A percentile compares a stretch with the other conserved stretches of the same genome.
Conservation (phyloP, 2,888 invertebrate genomes). For the Scelioninae gen. 1 region DNA sequence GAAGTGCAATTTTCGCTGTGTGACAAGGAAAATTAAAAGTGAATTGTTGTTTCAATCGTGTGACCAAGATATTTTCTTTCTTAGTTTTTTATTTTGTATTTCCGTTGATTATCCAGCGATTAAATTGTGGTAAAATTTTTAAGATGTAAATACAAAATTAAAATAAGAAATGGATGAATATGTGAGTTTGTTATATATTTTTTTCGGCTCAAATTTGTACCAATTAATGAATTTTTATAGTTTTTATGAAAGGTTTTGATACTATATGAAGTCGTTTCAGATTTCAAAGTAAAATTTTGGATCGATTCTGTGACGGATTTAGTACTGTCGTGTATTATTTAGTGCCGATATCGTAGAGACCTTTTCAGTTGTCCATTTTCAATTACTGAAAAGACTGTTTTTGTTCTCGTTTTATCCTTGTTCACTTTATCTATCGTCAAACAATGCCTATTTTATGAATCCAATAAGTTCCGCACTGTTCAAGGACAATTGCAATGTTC, state of each 20-base stretch:
- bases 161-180: conserved; percentile 9
- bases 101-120: conserved; percentile 27
- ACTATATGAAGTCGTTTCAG: conserved; percentile 20
- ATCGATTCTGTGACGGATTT: conserved; percentile 17
- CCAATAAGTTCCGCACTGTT: too few relatives aligned
- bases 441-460: conserved; percentile 4
- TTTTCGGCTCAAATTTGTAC: conserved; percentile 28
- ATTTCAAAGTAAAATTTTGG: conserved; percentile 26
- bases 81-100: conserved; percentile 7
- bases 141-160: conserved; percentile 60
- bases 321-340: conserved; percentile 1
- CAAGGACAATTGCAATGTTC: too few relatives aligned
- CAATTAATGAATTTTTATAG: conserved; percentile 29
- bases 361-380: conserved; percentile 18
- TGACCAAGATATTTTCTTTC: conserved; percentile 20
- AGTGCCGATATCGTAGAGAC: conserved; percentile 4
- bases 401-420: conserved; percentile 20
- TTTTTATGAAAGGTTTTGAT: conserved; percentile 22
- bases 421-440: conserved; percentile 21
- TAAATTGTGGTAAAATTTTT: conserved; percentile 51
- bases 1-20: conserved; percentile 64
- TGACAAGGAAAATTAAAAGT: conserved; percentile 42
- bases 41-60: conserved; percentile 37
- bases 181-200: conserved; percentile 49
- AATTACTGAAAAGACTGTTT: conserved; percentile 34